Percentiles rank a stretch among this genome's conserved stretches.
phyloP scores from a whole-genome alignment of 35 echinoderm and acorn worm genomes.

The Holothuria glaberrima region DNA sequence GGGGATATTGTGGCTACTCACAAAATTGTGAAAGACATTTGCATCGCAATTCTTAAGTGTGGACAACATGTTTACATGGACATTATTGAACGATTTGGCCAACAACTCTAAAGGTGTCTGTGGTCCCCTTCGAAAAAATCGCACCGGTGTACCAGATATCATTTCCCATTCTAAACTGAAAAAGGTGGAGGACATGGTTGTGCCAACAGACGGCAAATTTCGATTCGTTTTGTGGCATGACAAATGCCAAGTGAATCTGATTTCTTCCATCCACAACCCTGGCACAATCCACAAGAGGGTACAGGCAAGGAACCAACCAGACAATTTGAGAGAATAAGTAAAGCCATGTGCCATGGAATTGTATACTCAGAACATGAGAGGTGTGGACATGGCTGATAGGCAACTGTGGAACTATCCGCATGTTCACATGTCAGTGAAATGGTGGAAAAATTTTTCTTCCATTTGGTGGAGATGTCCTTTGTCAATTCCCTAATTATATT shows the following conservation, averaged over 20 bases:
- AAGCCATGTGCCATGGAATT: conserved; percentile 76
- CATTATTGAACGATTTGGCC: too few species aligned
- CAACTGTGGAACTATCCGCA: conserved; percentile 60
- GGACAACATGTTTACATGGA: not conserved
- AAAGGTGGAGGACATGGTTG: too few species aligned
- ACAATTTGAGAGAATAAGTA: not conserved
- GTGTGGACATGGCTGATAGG: conserved; percentile 71
- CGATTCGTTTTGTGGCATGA: not conserved
- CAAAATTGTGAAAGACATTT: too few species aligned
- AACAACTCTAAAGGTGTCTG: too few species aligned
- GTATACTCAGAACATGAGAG: conserved; percentile 74
- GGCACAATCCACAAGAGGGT: conserved; percentile 32
- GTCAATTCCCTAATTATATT: conserved; percentile 42
- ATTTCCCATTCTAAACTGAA: too few species aligned
- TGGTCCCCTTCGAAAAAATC: not conserved
- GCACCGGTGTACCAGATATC: not conserved
- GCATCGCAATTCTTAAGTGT: too few species aligned
- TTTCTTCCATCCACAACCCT: not conserved
- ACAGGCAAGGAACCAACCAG: conserved; percentile 7
- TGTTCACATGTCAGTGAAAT: conserved; percentile 26
- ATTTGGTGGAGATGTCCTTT: conserved; percentile 49
- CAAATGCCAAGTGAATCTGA: not conserved
- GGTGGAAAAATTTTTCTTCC: conserved; percentile 33
- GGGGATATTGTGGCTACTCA: too few species aligned
- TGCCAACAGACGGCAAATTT: too few species aligned